phyloP scores from a whole-genome alignment of 2,113 vertebrate species.

The Galeopterus variegatus region DNA sequence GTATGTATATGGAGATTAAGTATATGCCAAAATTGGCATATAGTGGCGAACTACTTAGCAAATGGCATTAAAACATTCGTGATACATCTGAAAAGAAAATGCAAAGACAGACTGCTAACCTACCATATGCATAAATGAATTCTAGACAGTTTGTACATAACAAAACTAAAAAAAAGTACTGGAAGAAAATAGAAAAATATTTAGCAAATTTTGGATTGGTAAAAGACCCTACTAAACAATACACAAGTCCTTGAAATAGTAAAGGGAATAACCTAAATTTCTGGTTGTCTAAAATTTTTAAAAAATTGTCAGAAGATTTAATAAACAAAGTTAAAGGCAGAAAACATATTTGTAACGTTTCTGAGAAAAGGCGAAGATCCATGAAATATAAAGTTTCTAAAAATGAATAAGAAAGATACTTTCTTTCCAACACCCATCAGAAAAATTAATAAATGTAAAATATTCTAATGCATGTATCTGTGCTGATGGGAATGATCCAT shows the following conservation, averaged over 20 bases:
- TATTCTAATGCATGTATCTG: background rate
- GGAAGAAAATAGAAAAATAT: background rate
- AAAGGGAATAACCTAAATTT: background rate
- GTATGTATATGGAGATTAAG: background rate
- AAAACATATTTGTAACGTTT: background rate
- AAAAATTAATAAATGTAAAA: background rate
- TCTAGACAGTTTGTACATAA: background rate
- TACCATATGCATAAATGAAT: background rate
- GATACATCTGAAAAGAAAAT: background rate
- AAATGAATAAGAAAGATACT: background rate
- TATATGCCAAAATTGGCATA: background rate
- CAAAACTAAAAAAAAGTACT: background rate
- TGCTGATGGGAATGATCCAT: background rate
- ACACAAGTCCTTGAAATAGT: background rate
- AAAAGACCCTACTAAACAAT: background rate
- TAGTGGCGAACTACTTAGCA: background rate
- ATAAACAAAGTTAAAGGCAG: background rate
- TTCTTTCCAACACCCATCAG: background rate
- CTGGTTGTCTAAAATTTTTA: background rate
- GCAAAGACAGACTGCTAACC: background rate
- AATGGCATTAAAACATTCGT: background rate
- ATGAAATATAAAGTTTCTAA: background rate
- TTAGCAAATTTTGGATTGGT: background rate
- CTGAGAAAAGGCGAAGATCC: background rate
- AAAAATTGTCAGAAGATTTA: background rate